phyloP scores from a whole-genome alignment of 2,797 vertebrate genomes.

The Silurus lanzhouensis region DNA sequence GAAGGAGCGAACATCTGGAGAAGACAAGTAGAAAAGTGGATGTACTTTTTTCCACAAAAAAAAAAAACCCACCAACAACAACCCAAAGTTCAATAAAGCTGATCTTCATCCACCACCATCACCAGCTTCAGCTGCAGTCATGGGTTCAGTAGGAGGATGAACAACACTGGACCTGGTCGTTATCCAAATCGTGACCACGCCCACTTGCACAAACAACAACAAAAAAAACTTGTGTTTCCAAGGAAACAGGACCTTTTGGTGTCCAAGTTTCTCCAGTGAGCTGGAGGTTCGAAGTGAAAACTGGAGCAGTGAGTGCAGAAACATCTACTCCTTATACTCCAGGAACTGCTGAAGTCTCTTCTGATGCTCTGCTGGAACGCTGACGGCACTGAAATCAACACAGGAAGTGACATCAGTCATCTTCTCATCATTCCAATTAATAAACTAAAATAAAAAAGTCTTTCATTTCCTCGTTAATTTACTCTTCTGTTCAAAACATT shows the following conservation, averaged over 20 bases:
- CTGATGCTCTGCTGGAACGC: conserved; percentile 89
- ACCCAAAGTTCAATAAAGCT: neutral
- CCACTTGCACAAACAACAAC: neutral
- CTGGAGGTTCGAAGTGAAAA: neutral
- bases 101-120: neutral
- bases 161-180: neutral
- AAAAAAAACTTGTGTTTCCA: neutral
- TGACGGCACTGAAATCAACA: conserved; percentile 83
- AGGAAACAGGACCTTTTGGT: neutral
- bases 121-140: neutral
- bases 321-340: conserved; percentile 88
- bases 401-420: conserved; percentile 50
- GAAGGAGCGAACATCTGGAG: no score
- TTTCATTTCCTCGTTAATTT: neutral
- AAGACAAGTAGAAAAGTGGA: neutral
- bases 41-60: neutral
- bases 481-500: neutral
- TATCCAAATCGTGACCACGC: neutral
- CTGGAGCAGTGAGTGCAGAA: neutral
- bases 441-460: neutral
- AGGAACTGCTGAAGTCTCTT: conserved; percentile 95
- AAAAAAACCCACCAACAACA: neutral
- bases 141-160: neutral
- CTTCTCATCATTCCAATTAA: neutral
- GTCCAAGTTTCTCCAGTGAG: neutral